These are phyloP conservation scores for Alaudala cheleensis DNA, from an alignment of 2,113 vertebrate genomes.

Conservation along the genomic window DNA sequence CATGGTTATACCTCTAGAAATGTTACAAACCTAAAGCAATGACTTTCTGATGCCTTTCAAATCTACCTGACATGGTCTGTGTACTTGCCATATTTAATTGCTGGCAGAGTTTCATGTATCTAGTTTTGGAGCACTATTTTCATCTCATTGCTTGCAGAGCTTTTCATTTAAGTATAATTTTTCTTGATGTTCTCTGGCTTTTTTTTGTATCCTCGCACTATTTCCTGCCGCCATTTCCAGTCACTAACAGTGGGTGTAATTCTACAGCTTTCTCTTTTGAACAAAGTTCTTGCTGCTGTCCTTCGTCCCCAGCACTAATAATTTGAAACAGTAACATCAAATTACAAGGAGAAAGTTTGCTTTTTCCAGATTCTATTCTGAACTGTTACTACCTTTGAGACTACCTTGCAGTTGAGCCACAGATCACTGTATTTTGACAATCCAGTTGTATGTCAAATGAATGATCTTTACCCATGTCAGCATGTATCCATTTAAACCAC, in stretches of 20 bases:
- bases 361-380: neutral
- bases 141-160: neutral
- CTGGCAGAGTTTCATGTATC: neutral
- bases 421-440: neutral
- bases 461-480: neutral
- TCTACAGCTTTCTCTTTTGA: neutral
- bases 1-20: neutral
- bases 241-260: neutral
- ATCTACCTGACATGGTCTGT: neutral
- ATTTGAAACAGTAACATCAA: neutral
- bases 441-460: neutral
- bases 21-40: neutral
- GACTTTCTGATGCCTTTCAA: neutral
- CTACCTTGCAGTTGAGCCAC: neutral
- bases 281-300: neutral
- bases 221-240: neutral
- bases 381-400: neutral
- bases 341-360: neutral
- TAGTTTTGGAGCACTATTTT: neutral
- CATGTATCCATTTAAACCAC: neutral
- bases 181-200: neutral
- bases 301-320: neutral
- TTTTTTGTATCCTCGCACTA: neutral
- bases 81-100: neutral
- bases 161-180: neutral